Evolutionary conservation across 2,888 invertebrate genomes (phyloP).

Genomic region (Caenorhabditis sinica): DNA sequence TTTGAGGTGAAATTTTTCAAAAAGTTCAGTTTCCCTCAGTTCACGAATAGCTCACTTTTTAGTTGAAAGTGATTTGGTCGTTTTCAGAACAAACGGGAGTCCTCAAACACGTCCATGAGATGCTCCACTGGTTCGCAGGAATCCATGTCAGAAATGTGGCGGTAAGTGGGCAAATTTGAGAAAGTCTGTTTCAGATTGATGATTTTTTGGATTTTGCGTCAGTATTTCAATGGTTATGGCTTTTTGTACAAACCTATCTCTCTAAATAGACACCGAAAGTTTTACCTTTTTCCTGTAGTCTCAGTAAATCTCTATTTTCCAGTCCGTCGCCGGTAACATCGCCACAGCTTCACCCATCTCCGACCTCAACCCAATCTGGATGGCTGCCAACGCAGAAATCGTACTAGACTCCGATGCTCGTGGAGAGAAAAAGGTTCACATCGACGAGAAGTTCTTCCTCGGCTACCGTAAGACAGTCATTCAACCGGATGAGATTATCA

Average conservation of each 20-base stretch:
- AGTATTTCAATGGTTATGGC: no score
- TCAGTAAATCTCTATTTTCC: conserved; percentile 62
- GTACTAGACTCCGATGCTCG: conserved; percentile 79
- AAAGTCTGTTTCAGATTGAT: no score
- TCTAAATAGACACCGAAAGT: no score
- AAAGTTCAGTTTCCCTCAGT: not conserved
- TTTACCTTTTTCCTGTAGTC: no score
- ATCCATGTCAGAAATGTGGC: conserved; percentile 96
- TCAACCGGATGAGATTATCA: conserved; percentile 89
- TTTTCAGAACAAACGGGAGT: conserved; percentile 69
- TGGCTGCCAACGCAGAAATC: conserved; percentile 87
- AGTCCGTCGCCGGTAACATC: conserved; percentile 93
- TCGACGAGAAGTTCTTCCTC: conserved; percentile 91
- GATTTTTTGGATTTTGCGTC: no score
- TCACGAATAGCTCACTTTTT: no score
- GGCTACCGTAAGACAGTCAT: conserved; percentile 91
- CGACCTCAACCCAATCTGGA: conserved; percentile 94
- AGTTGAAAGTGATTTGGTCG: no score
- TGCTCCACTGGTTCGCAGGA: conserved; percentile 96
- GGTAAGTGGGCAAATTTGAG: conserved; percentile 85
- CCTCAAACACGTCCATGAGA: conserved; percentile 84
- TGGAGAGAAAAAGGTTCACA: conserved; percentile 83
- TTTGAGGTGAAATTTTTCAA: not conserved
- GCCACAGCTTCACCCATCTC: conserved; percentile 97
- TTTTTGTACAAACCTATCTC: no score